Evolutionary conservation across 2,113 vertebrate genomes (phyloP).

Genomic region (Ammodramus savannarum): DNA sequence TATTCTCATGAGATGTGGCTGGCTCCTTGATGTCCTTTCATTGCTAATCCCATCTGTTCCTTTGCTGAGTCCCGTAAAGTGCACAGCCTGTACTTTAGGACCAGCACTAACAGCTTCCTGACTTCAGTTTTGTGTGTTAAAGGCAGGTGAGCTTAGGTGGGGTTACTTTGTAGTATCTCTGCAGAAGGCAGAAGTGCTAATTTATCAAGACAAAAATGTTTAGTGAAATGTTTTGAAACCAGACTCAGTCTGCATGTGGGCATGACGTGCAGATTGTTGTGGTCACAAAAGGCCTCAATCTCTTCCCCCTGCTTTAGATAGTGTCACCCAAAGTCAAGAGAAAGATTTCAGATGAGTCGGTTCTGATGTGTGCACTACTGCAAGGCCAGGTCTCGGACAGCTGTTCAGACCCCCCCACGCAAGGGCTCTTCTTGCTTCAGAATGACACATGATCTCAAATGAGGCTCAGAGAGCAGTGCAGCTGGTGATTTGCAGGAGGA

Average conservation of each 20-base stretch:
- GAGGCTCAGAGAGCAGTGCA: neutral
- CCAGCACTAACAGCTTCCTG: neutral
- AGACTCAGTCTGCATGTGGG: neutral
- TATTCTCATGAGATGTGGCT: neutral
- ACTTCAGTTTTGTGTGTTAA: neutral
- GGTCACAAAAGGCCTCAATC: neutral
- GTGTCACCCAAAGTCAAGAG: neutral
- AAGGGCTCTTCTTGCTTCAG: neutral
- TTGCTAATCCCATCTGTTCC: neutral
- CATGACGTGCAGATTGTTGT: fast-evolving
- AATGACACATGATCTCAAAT: fast-evolving
- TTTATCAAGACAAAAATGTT: neutral
- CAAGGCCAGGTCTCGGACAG: neutral
- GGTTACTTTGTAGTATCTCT: neutral
- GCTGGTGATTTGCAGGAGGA: neutral
- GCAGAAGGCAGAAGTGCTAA: neutral
- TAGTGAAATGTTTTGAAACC: neutral
- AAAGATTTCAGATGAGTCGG: neutral
- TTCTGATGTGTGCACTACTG: neutral
- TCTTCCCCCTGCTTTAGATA: neutral
- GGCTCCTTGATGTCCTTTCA: neutral
- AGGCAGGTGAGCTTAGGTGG: neutral
- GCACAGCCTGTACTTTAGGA: neutral
- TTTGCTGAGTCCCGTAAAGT: neutral
- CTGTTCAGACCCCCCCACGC: fast-evolving